These are phyloP conservation scores for Syrmaticus mikado DNA, from an alignment of 2,113 vertebrate species.

Conservation along the genomic window DNA sequence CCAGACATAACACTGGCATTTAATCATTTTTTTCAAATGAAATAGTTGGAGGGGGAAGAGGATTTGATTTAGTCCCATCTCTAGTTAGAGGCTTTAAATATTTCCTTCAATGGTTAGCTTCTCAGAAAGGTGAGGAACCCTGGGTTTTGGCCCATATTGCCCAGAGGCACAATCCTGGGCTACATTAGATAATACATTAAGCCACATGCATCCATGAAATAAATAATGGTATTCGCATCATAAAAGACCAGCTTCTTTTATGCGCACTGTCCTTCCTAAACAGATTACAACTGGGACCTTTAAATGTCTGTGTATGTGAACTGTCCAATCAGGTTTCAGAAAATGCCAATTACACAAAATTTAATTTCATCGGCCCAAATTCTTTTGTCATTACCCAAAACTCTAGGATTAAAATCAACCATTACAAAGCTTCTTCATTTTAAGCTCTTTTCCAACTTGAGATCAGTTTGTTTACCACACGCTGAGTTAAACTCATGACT, in stretches of 20 bases:
- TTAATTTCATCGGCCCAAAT: not conserved
- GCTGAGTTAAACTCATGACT: not conserved
- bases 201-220: not conserved
- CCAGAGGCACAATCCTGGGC: too few species aligned
- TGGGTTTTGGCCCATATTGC: too few species aligned
- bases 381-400: not conserved
- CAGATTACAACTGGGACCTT: not conserved
- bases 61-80: too few species aligned
- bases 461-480: constrained; percentile 11
- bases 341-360: not conserved
- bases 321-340: not conserved
- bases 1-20: not conserved
- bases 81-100: too few species aligned
- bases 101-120: too few species aligned
- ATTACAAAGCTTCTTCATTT: not conserved
- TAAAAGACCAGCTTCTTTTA: not conserved
- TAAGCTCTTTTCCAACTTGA: not conserved
- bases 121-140: too few species aligned
- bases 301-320: not conserved
- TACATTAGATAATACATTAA: not conserved
- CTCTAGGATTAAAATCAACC: not conserved
- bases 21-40: not conserved
- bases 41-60: not conserved
- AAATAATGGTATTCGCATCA: not conserved
- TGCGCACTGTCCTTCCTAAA: not conserved